Conservation (phyloP, 2,797 vertebrate species). For the Melopsittacus undulatus region DNA sequence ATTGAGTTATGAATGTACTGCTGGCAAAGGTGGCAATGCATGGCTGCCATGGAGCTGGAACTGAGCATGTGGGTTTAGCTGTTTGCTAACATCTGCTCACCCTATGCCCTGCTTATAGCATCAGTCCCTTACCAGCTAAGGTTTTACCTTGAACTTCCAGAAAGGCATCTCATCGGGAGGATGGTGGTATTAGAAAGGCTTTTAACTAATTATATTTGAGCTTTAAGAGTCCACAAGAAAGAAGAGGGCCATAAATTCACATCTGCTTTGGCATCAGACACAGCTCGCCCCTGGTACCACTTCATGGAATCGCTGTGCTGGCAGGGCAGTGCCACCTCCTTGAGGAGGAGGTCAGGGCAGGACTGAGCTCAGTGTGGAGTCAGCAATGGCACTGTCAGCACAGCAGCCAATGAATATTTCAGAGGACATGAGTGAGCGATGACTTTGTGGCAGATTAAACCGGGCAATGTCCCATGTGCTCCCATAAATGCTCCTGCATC, state of each 20-base stretch:
- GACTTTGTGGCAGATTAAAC: background rate
- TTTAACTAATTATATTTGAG: background rate
- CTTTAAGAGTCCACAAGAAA: background rate
- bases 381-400: background rate
- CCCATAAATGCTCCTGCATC: background rate
- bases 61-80: background rate
- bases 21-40: background rate
- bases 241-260: background rate
- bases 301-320: background rate
- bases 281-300: background rate
- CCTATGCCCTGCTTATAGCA: background rate
- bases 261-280: accelerated
- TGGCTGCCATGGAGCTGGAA: background rate
- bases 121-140: background rate
- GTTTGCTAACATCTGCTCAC: background rate
- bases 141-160: background rate
- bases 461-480: background rate
- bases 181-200: background rate
- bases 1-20: background rate
- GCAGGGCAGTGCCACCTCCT: background rate
- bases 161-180: accelerated
- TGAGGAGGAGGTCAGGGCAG: background rate
- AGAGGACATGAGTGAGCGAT: accelerated
- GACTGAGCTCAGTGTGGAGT: background rate
- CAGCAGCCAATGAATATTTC: background rate